Conservation (phyloP, 1,140 invertebrate species). For the Ceratoteleas bidentatus region DNA sequence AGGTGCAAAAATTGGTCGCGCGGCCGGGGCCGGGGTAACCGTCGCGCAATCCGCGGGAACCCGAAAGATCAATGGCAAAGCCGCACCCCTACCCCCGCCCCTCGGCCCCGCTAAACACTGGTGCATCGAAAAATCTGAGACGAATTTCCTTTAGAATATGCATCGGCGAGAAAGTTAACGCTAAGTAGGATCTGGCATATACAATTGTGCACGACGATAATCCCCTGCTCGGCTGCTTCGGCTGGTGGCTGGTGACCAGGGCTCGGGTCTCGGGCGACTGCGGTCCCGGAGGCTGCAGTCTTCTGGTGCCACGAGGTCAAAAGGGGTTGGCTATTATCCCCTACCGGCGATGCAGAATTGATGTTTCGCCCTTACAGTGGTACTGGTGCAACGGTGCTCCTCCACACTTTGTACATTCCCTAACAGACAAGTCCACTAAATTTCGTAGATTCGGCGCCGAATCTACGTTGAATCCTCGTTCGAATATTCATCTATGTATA, state of each 20-base stretch:
- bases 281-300: slow-evolving; percentile 4
- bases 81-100: not conserved
- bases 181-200: slow-evolving; percentile 46
- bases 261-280: not conserved
- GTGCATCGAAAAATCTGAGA: slow-evolving; percentile 52
- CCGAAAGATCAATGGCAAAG: not conserved
- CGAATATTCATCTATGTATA: too few species aligned
- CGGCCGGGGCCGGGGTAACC: slow-evolving; percentile 31
- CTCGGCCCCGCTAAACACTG: slow-evolving; percentile 28
- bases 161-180: slow-evolving; percentile 54
- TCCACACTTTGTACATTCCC: slow-evolving; percentile 36
- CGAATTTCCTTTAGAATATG: slow-evolving; percentile 53
- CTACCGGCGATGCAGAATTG: slow-evolving; percentile 28
- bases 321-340: slow-evolving; percentile 7
- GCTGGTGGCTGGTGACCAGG: slow-evolving; percentile 4
- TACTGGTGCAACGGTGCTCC: slow-evolving; percentile 15
- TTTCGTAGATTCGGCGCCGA: too few species aligned
- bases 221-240: slow-evolving; percentile 9
- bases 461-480: too few species aligned
- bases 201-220: slow-evolving; percentile 55
- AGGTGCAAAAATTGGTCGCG: slow-evolving; percentile 58
- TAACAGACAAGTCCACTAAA: too few species aligned
- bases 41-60: not conserved
- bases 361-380: slow-evolving; percentile 46
- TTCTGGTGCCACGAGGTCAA: not conserved